Evolutionary conservation across 64 coral and sea anemone genomes (phyloP).

Genomic region (Platygyra sinensis): DNA sequence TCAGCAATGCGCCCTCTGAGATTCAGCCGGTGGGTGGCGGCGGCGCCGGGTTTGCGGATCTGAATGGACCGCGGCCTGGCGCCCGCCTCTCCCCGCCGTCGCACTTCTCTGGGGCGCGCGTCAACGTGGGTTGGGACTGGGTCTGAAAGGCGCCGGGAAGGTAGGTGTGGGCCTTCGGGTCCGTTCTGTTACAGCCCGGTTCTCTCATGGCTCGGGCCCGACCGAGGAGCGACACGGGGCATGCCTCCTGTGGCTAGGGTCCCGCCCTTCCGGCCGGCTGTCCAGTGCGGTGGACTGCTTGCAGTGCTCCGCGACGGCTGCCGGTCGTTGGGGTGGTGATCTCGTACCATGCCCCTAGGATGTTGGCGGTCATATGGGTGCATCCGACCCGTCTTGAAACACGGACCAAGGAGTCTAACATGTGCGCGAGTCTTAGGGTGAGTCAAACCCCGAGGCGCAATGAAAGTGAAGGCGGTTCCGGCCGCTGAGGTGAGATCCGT

Average conservation of each 20-base stretch:
- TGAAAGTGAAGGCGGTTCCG: not conserved
- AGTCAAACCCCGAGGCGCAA: constrained; percentile 8
- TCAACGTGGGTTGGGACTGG: constrained; percentile 30
- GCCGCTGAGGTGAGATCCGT: not conserved
- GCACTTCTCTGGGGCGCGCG: constrained; percentile 47
- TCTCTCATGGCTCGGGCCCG: constrained; percentile 21
- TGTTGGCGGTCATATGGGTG: constrained; percentile 34
- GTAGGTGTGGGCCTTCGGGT: not conserved
- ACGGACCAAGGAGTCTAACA: constrained; percentile 63
- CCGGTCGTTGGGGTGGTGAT: constrained; percentile 48
- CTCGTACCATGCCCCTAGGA: constrained; percentile 8
- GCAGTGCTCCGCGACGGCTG: constrained; percentile 38
- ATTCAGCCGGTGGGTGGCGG: constrained; percentile 28
- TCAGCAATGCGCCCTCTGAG: constrained; percentile 56
- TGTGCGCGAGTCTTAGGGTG: constrained; percentile 71
- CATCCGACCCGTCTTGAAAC: constrained; percentile 31
- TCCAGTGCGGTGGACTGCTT: constrained; percentile 61
- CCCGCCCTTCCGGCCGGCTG: constrained; percentile 40
- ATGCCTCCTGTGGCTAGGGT: constrained; percentile 47
- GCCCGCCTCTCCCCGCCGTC: not conserved
- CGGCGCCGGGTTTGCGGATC: constrained; percentile 24
- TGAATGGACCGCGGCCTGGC: not conserved
- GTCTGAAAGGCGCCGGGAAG: constrained; percentile 28
- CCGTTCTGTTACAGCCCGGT: constrained; percentile 22
- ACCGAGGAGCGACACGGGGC: constrained; percentile 26